Conservation (phyloP, 2,113 vertebrate species). For the Marmota monax region DNA sequence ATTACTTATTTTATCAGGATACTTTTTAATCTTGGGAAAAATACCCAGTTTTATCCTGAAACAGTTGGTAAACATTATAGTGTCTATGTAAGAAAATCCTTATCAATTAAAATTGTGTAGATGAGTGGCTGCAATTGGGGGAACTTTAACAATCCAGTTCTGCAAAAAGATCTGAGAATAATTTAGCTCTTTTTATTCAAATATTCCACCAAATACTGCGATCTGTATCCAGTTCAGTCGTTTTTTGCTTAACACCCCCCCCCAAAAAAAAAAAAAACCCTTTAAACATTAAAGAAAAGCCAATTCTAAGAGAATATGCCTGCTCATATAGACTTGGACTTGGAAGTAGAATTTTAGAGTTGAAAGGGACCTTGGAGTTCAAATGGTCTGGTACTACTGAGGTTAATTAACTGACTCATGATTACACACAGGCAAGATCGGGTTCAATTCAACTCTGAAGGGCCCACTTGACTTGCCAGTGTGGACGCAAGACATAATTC, state of each 20-base stretch:
- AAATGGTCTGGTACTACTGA: conserved; percentile 37
- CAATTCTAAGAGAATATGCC: neutral
- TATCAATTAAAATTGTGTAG: conserved; percentile 53
- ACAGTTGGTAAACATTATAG: conserved; percentile 58
- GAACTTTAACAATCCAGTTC: conserved; percentile 54
- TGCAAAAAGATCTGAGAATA: conserved; percentile 53
- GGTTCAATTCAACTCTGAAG: conserved; percentile 40
- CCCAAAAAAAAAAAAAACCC: neutral
- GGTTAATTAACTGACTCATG: conserved; percentile 64
- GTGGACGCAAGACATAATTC: conserved; percentile 73
- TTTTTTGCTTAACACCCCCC: neutral
- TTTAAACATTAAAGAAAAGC: neutral
- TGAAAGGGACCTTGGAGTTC: conserved; percentile 17
- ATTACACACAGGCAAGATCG: conserved; percentile 62
- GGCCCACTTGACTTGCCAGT: conserved; percentile 64
- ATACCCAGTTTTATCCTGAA: neutral
- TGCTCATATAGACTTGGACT: neutral
- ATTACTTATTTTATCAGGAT: neutral
- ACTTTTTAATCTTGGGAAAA: conserved; percentile 55
- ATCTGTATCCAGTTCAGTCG: conserved; percentile 4
- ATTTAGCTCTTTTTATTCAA: conserved; percentile 43
- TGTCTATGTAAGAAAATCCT: conserved; percentile 1
- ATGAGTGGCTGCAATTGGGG: neutral
- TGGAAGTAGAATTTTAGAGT: conserved; percentile 37
- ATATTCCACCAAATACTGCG: neutral